Percentiles rank a stretch among this genome's conserved stretches.
Conservation (phyloP, 2,888 invertebrate genomes). For the Aporophyla lueneburgensis region DNA sequence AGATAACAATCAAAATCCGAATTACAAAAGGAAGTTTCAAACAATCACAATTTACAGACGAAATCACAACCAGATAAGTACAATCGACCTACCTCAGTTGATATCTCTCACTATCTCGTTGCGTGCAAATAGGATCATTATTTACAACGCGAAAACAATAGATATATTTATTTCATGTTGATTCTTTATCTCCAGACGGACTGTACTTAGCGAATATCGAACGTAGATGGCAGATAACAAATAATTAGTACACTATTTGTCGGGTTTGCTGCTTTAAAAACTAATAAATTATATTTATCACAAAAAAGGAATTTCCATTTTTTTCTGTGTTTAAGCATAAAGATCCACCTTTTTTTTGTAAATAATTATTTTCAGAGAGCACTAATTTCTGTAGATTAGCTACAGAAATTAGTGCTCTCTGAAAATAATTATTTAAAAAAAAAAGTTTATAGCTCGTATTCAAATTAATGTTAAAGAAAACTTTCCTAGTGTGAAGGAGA, state of each 20-base stretch:
- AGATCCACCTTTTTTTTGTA: background rate
- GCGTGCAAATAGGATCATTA: slow-evolving; percentile 38
- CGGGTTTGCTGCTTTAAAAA: background rate
- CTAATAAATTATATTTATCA: background rate
- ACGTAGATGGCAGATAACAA: slow-evolving; percentile 28
- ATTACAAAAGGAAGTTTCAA: slow-evolving; percentile 22
- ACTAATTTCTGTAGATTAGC: background rate
- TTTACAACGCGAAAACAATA: slow-evolving; percentile 21
- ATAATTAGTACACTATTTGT: slow-evolving; percentile 9
- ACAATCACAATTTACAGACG: slow-evolving; percentile 36
- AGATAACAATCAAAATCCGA: slow-evolving; percentile 2
- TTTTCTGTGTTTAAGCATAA: background rate
- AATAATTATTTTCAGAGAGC: background rate
- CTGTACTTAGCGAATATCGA: slow-evolving; percentile 38
- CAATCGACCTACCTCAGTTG: slow-evolving; percentile 18
- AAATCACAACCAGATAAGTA: slow-evolving; percentile 35
- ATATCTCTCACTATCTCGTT: slow-evolving; percentile 54
- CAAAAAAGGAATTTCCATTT: background rate
- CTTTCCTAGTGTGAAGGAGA: background rate
- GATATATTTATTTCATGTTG: slow-evolving; percentile 9
- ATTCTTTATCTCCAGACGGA: slow-evolving; percentile 50
- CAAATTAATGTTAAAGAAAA: background rate
- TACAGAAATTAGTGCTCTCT: background rate
- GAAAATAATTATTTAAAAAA: background rate
- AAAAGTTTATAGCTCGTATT: background rate